Conservation (phyloP, 2,797 vertebrate species). For the Macropodus opercularis region DNA sequence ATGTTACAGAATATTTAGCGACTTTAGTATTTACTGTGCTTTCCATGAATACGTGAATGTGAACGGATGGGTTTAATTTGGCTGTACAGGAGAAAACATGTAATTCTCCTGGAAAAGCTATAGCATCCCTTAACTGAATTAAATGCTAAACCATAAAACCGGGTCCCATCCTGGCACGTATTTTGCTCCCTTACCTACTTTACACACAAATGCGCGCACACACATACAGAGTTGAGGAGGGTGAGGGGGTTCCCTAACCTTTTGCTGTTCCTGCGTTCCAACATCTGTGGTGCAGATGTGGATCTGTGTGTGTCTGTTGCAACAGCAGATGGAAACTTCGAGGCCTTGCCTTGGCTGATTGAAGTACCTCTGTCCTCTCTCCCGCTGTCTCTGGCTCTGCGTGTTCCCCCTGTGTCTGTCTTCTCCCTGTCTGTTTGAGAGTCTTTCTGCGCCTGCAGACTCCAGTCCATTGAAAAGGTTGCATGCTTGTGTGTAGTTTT, state of each 20-base stretch:
- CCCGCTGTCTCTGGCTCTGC: slow-evolving; percentile 44
- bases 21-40: background rate
- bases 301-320: slow-evolving; percentile 69
- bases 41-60: background rate
- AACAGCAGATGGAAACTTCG: slow-evolving; percentile 79
- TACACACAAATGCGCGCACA: slow-evolving; percentile 12
- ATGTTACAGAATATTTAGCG: too few species aligned
- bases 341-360: slow-evolving; percentile 70
- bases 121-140: slow-evolving; percentile 20
- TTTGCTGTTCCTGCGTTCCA: slow-evolving; percentile 70
- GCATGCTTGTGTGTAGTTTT: slow-evolving; percentile 17
- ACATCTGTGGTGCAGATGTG: slow-evolving; percentile 85
- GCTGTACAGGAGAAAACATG: background rate
- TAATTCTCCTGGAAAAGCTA: slow-evolving; percentile 14
- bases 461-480: slow-evolving; percentile 16
- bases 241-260: slow-evolving; percentile 86
- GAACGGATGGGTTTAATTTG: slow-evolving; percentile 6
- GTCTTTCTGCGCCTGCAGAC: background rate
- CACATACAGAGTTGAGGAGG: slow-evolving; percentile 51
- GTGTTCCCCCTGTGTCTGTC: slow-evolving; percentile 8
- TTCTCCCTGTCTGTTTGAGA: background rate
- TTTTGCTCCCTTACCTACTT: slow-evolving; percentile 36
- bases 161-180: slow-evolving; percentile 19
- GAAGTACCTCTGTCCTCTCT: slow-evolving; percentile 69
- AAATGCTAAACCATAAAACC: slow-evolving; percentile 36